Base-by-base conservation (phyloP, 2,113 vertebrate genomes). In the Cavia aperea region DNA sequence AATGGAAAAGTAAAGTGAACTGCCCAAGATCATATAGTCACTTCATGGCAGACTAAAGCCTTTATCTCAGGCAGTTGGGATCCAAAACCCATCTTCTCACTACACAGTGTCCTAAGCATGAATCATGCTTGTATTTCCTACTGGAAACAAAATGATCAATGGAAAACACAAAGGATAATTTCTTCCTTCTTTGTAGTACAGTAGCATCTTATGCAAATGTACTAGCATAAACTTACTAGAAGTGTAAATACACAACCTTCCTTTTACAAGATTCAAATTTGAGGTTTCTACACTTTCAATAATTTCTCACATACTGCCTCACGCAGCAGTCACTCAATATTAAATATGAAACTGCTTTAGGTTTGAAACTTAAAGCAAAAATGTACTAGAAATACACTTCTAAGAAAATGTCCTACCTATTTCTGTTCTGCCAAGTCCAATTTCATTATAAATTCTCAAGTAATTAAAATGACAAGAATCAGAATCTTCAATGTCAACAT, bases 401-500 rank as follows among this genome's bases (percentile, higher is more conserved):
- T 4, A 94, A 96, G 51, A 81, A 94, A 94, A 95, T 62, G n/a
- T 94, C 97, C 88, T 97, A 99, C 99, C 99, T 87, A 99, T 99
- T 97, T 99, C 98, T 2, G 97, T 98, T 96, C 99, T 98, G 85
- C 97, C 95, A 11, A 98, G 95, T 84, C 99, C 99, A 92, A 99
- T 97, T 95, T 99, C 99, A 73, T 99, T 98, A 96, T 98, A 99
- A 95, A 99, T 98, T 97, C 98, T 97, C 97, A 99, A 98, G 97
- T 99, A 99, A 98, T 98, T 99, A 96, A 99, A 98, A 96, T 99
- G 99, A 96, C 99, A 99, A 93, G 97, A 97, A 98, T 99, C 98
- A 0, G 97, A 97, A 97, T 98, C 98, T 95, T 99, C 98, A 82
- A 99, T 98, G 97, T 99, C 99, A 95, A 99, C 98, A 96, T 99